Evolutionary conservation across 1,140 invertebrate genomes (phyloP), one percentile per base, ranked within the genome.

Genomic region (Meloidogyne chitwoodi): DNA sequence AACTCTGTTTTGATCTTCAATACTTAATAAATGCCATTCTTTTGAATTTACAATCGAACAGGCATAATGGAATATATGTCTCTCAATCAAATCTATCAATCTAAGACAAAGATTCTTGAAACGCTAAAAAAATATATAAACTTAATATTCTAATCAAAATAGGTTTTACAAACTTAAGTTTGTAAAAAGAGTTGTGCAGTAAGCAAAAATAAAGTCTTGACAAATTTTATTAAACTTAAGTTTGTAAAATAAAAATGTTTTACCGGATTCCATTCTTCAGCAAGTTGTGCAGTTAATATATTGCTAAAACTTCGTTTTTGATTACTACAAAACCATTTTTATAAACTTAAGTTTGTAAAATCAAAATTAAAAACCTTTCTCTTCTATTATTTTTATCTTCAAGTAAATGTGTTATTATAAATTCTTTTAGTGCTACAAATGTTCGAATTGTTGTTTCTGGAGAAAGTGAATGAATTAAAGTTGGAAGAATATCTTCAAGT

Each of bases 31-130:
- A 63, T 26, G 24, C 81, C 84, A 85, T 12, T 79, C 80, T 8
- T 83, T 76, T 14, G 76, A 75, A 44, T 87, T 82, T 41, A 87
- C 78, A 0, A 85, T 83, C 0, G 85, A 84, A 34, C 77, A 79
- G 12, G 84, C 84, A 74, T 84, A 86, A 64, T 85, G 84, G 1
- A 85, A 76, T 4, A 85, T 71, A 77, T 87, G 84, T 24, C 78
- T 83, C 34, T 85, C 85, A 14, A 74, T 41, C 19, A 87, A 34
- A 16, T 87, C 83, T 29, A 67, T 84, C 19, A 85, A 34, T 19
- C 84, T 78, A 29, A 76, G 75, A 56, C 84, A 78, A 26, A 85
- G 68, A 41, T 83, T 66, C 10, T 77, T 31, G 74, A 85, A 85
- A 6, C 83, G 67, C 84, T 87, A 64, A 61, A 87, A 72, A 62